Evolutionary conservation across 2,797 vertebrate species (phyloP), one percentile per base, ranked within the genome.

Genomic region (Mus spretus): DNA sequence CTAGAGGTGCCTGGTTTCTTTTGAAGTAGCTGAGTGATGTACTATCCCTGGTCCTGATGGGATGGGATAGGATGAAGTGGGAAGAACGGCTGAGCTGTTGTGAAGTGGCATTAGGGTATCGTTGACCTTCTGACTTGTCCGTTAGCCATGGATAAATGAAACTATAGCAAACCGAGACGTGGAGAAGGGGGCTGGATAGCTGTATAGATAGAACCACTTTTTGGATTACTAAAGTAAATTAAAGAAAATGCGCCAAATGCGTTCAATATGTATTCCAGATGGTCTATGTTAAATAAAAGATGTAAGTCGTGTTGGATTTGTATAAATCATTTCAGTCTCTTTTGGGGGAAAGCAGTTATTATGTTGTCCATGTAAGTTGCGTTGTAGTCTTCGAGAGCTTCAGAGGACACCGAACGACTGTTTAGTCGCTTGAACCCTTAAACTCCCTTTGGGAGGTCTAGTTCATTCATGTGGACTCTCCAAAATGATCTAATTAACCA

Each of bases 261-360:
- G 31, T 92, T 93, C 80, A 90, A 67, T 96, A 31, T 93, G 20
- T 96, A 70, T 96, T 96, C 95, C 72, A 95, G 83, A 95, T 91
- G 93, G 37, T 87, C 47, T 89, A 0, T 89, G 90, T 93, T 91
- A 93, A 96, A 95, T 91, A 84, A 90, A 95, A 96, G 40, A 90
- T 95, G 55, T 84, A 92, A 91, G 40, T 94, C 19, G 31, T 70
- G 70, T 95, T 15, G 78, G 78, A 95, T 90, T 96, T 96, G 55
- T 96, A 77, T 91, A 93, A 95, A 78, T 93, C 57, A 78, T 79
- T 96, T 94, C 74, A 95, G 1, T 88, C 50, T 94, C 53, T 95
- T 93, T 91, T 80, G 40, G 81, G 61, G 44, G 86, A 96, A 97
- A 86, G 72, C 47, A 75, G 89, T 44, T 94, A 81, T 96, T 94